Evolutionary conservation across 2,113 vertebrate genomes (phyloP).

Genomic region (Lasiurus cinereus): DNA sequence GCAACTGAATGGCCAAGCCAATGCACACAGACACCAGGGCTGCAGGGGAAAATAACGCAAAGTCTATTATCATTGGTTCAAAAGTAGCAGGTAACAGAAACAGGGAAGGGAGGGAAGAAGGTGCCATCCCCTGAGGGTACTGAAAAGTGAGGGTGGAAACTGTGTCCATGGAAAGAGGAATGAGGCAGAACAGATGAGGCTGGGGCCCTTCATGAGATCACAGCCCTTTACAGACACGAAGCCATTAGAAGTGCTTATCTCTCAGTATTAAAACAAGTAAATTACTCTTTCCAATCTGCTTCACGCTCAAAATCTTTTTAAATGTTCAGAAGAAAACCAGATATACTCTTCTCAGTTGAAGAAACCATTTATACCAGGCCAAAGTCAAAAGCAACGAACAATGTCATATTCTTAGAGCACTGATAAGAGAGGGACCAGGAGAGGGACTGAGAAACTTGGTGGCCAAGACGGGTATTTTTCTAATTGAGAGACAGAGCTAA

Average conservation of each 20-base stretch:
- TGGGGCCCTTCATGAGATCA: neutral
- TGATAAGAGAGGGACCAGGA: neutral
- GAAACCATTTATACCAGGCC: slow-evolving; percentile 21
- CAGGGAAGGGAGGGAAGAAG: neutral
- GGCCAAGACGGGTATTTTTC: neutral
- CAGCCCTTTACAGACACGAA: neutral
- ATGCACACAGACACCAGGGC: neutral
- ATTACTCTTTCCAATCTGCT: slow-evolving; percentile 1
- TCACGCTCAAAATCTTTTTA: slow-evolving; percentile 17
- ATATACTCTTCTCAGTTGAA: neutral
- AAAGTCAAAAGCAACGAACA: neutral
- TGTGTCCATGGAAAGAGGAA: neutral
- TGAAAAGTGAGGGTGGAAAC: neutral
- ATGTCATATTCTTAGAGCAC: neutral
- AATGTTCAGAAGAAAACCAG: slow-evolving; percentile 53
- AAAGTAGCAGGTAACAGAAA: neutral
- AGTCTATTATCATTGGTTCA: neutral
- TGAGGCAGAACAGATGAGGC: neutral
- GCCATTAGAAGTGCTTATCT: slow-evolving; percentile 37
- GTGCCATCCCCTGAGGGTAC: neutral
- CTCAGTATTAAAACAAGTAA: neutral
- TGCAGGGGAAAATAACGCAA: neutral
- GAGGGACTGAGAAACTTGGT: neutral
- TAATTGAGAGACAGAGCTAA: neutral
- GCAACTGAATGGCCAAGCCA: neutral